Conservation (phyloP, 1,140 invertebrate species). For the Oscheius sp. region DNA sequence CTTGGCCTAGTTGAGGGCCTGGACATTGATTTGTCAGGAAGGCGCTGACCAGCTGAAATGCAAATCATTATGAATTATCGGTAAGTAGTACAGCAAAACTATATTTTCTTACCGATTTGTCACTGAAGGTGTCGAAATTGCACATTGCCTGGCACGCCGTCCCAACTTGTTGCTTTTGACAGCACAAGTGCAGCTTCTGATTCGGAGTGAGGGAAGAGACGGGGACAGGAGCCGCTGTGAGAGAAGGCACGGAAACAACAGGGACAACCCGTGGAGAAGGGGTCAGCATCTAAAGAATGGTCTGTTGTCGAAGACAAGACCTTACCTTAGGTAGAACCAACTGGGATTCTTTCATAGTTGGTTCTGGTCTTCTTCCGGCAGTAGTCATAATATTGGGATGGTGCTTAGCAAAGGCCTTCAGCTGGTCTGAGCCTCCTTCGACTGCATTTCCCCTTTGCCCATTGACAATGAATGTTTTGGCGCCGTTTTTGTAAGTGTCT, state of each 20-base stretch:
- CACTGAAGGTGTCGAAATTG: conserved; percentile 42
- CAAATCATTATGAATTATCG: neutral
- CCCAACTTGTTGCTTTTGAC: conserved; percentile 35
- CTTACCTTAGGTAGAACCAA: conserved; percentile 23
- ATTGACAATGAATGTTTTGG: neutral
- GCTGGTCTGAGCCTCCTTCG: conserved; percentile 11
- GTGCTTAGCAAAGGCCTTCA: conserved; percentile 13
- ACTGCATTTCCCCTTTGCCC: neutral
- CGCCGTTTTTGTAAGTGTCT: neutral
- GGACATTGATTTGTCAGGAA: conserved; percentile 41
- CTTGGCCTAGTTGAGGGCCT: conserved; percentile 36
- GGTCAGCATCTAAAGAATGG: neutral
- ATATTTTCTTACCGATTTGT: conserved; percentile 33
- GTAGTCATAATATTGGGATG: conserved; percentile 21
- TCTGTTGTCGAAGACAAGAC: conserved; percentile 9
- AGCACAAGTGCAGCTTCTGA: conserved; percentile 42
- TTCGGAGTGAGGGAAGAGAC: conserved; percentile 33
- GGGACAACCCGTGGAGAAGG: neutral
- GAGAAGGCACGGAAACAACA: neutral
- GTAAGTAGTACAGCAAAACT: neutral
- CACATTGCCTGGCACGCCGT: conserved; percentile 39
- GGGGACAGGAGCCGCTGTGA: neutral
- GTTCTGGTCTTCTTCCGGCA: conserved; percentile 8
- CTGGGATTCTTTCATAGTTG: neutral
- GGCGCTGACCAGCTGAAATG: conserved; percentile 34